Percentiles rank a stretch among this genome's conserved stretches.
These are phyloP conservation scores for Pangasius larnaudii DNA, from an alignment of 2,797 vertebrate species.

Conservation along the genomic window DNA sequence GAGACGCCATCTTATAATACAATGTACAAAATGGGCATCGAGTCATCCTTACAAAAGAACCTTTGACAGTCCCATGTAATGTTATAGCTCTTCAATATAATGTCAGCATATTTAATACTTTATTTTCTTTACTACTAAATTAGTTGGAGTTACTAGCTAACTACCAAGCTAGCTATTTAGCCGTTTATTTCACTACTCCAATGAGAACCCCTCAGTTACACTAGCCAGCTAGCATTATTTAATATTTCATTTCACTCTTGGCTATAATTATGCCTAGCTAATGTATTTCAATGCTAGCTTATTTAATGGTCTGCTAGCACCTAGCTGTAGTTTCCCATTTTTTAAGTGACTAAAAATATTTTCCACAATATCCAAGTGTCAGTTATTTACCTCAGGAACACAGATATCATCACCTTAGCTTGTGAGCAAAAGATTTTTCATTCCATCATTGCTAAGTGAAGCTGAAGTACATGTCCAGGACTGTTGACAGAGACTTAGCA, in stretches of 20 bases:
- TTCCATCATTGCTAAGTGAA: neutral
- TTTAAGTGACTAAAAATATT: neutral
- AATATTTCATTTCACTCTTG: neutral
- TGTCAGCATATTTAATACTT: neutral
- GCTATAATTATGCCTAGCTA: neutral
- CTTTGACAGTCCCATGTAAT: neutral
- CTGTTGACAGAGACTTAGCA: conserved; percentile 7
- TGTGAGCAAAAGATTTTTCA: neutral
- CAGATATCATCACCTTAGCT: neutral
- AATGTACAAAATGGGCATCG: neutral
- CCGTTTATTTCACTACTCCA: neutral
- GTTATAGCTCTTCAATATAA: neutral
- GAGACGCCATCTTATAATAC: neutral
- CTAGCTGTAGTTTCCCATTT: neutral
- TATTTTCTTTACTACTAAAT: neutral
- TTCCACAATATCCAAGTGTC: neutral
- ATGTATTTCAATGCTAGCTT: neutral
- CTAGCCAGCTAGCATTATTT: neutral
- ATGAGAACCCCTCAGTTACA: neutral
- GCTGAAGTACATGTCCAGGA: neutral
- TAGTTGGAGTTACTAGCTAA: neutral
- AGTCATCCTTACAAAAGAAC: neutral
- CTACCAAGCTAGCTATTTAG: neutral
- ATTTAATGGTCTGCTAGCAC: neutral
- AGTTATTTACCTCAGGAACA: neutral